phyloP scores from a whole-genome alignment of 2,113 vertebrate genomes.

The Forbesichthys papilliferus region DNA sequence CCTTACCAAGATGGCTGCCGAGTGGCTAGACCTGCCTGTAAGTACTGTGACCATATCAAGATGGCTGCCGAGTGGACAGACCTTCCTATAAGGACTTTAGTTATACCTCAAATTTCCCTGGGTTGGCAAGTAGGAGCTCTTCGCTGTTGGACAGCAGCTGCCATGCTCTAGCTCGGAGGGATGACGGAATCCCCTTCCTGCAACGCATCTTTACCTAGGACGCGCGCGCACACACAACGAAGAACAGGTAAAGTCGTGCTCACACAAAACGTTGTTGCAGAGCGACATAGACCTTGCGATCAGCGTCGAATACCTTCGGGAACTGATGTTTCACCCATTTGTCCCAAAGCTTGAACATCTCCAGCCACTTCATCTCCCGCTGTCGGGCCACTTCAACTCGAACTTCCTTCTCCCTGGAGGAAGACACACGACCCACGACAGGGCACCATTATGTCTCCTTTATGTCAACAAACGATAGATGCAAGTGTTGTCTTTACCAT shows the following conservation, averaged over 20 bases:
- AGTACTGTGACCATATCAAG: too few relatives aligned
- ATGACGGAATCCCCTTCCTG: constrained; percentile 90
- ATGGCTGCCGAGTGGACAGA: too few relatives aligned
- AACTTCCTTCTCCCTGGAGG: constrained; percentile 79
- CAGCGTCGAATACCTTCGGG: constrained; percentile 80
- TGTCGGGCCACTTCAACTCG: constrained; percentile 86
- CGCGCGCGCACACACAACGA: constrained; percentile 4
- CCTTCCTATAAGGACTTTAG: too few relatives aligned
- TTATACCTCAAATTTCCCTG: constrained; percentile 85
- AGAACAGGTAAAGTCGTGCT: background rate
- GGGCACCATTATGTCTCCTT: background rate
- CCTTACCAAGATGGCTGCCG: too few relatives aligned
- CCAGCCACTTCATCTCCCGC: constrained; percentile 91
- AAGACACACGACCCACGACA: background rate
- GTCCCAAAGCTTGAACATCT: constrained; percentile 91
- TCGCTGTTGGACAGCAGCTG: constrained; percentile 88
- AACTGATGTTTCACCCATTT: constrained; percentile 89
- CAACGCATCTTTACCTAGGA: constrained; percentile 88
- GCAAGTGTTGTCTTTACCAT: background rate
- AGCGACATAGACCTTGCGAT: background rate
- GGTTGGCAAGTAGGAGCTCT: constrained; percentile 83
- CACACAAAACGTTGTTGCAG: background rate
- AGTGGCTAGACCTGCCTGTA: too few relatives aligned
- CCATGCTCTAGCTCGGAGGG: constrained; percentile 87
- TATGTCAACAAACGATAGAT: background rate